A percentile compares a stretch with the other conserved stretches of the same genome.
Conservation (phyloP, 2,888 invertebrate genomes). For the Ophion ellenae region DNA sequence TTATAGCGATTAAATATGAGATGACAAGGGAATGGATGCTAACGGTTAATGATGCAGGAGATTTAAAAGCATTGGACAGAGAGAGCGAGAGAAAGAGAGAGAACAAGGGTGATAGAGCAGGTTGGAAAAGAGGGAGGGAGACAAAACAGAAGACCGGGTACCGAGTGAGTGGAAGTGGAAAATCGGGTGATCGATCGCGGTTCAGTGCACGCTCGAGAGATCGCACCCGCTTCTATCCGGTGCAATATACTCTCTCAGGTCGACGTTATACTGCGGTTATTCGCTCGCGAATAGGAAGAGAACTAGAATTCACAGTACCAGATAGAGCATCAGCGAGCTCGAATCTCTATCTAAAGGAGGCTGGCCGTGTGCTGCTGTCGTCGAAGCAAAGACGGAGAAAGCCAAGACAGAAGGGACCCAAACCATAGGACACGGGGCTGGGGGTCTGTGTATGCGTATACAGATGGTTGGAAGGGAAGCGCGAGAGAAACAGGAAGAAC, state of each 20-base stretch:
- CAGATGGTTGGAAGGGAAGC: conserved; percentile 37
- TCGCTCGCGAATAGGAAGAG: conserved; percentile 37
- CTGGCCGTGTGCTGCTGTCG: conserved; percentile 51
- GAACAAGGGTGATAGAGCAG: background rate
- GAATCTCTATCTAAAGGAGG: conserved; percentile 49
- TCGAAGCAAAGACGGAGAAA: conserved; percentile 57
- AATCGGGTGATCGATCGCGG: conserved; percentile 58
- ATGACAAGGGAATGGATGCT: conserved; percentile 10
- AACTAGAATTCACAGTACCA: conserved; percentile 52
- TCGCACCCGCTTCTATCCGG: conserved; percentile 29
- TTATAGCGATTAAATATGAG: conserved; percentile 15
- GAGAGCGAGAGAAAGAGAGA: background rate
- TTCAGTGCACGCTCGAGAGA: conserved; percentile 45
- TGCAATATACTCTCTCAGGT: conserved; percentile 42
- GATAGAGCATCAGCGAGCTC: conserved; percentile 23
- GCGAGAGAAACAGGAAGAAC: conserved; percentile 49
- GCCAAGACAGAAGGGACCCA: conserved; percentile 33
- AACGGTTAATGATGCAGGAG: conserved; percentile 24
- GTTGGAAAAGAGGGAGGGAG: background rate
- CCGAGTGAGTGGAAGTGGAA: conserved; percentile 22
- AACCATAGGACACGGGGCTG: conserved; percentile 26
- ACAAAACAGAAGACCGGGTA: background rate
- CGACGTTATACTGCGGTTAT: conserved; percentile 51
- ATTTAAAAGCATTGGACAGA: conserved; percentile 5
- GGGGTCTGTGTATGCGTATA: background rate